Percentiles rank a stretch among this genome's conserved stretches.
Evolutionary conservation across 2,797 vertebrate genomes (phyloP).

Genomic region (Neosilurus hyrtlii): DNA sequence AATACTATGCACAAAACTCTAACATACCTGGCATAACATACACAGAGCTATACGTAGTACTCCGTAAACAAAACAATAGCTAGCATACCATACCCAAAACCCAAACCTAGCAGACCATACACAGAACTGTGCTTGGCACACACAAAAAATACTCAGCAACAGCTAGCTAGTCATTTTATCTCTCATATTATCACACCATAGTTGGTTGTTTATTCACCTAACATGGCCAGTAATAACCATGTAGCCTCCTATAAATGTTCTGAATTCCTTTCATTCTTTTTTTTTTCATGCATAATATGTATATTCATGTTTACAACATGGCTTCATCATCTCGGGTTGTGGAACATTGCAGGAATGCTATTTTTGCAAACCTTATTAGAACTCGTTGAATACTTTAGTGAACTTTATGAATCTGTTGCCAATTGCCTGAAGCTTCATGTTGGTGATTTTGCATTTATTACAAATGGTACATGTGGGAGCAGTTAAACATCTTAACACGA

Average conservation of each 20-base stretch:
- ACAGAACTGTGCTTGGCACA: too few relatives aligned
- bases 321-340: not conserved
- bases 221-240: not conserved
- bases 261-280: not conserved
- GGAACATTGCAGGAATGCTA: not conserved
- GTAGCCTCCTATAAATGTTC: not conserved
- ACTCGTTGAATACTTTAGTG: slow-evolving; percentile 3
- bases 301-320: not conserved
- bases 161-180: not conserved
- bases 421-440: slow-evolving; percentile 12
- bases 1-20: too few relatives aligned
- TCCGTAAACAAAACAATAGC: not conserved
- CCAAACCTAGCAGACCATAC: too few relatives aligned
- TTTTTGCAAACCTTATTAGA: slow-evolving; percentile 19
- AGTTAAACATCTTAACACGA: slow-evolving; percentile 30
- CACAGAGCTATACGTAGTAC: not conserved
- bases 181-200: not conserved
- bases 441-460: slow-evolving; percentile 9
- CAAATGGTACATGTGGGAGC: not conserved
- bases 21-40: too few relatives aligned
- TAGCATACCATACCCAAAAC: too few relatives aligned
- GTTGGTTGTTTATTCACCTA: not conserved
- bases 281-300: not conserved
- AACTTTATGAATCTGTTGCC: slow-evolving; percentile 19
- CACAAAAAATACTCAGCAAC: too few relatives aligned